Evolutionary conservation across 1,140 invertebrate genomes (phyloP), one percentile per base, ranked within the genome.

Genomic region (Wiebesia pumilae): DNA sequence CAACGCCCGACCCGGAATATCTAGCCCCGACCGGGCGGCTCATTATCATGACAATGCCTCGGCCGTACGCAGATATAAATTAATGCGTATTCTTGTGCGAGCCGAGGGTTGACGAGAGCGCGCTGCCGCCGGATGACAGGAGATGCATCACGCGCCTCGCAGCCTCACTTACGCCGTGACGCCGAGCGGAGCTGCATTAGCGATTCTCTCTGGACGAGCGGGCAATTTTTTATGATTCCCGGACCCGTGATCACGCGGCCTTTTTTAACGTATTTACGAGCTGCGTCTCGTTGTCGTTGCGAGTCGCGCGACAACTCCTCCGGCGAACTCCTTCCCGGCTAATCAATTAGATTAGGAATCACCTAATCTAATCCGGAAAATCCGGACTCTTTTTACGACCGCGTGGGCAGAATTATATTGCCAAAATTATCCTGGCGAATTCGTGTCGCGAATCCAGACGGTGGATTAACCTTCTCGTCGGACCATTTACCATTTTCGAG

Each of bases 31-130:
- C 40, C 47, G 35, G 82, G 35, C 67, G 38, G 84, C 62, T 83
- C 85, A 94, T 94, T 94, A 93, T 90, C 93, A 94, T 94, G 89
- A 93, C 92, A 93, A 94, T 93, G 79, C 89, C 65, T 19, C 87
- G 87, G 84, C 51, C 89, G 91, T 91, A 92, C 91, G 92, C 90
- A 90, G 92, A 94, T 93, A 93, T 91, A 93, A 93, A 94, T 93
- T 94, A 94, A 93, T 93, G 92, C 91, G 90, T 93, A 92, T 93
- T 92, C 92, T 93, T 91, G 90, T 58, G 54, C 58, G 79, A 14
- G 83, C 85, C 81, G 89, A 90, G 91, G 92, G 92, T 93, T 91
- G 90, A 91, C 90, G 90, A 90, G 73, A 81, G 83, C 75, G 87
- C 82, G 40, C 82, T 54, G 75, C 27, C 82, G 86, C 81, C 81